Conservation (phyloP, 2,113 vertebrate genomes). For the Enhydra lutris region DNA sequence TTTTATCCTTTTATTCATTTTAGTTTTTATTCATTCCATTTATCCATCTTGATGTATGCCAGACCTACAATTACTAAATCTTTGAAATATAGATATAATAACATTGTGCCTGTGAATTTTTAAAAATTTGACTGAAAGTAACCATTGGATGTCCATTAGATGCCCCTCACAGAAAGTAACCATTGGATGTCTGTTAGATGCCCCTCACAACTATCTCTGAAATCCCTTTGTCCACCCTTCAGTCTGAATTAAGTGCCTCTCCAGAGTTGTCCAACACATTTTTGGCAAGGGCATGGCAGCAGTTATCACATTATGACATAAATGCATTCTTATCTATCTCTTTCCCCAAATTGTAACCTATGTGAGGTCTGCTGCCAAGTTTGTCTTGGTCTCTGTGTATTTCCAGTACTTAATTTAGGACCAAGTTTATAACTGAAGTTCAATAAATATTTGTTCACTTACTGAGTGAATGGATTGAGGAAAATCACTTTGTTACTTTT, state of each 20-base stretch:
- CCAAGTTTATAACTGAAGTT: neutral
- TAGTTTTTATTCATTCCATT: neutral
- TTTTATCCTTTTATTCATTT: neutral
- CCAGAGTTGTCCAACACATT: neutral
- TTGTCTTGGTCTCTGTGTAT: neutral
- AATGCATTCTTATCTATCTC: neutral
- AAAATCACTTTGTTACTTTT: slow-evolving; percentile 26
- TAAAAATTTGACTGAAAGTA: neutral
- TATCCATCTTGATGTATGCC: neutral
- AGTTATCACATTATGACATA: neutral
- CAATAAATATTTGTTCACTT: neutral
- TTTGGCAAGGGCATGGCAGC: neutral
- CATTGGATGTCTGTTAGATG: neutral
- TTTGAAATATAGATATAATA: neutral
- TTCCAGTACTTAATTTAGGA: neutral
- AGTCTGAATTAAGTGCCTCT: neutral
- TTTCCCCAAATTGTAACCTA: neutral
- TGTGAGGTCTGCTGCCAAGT: neutral
- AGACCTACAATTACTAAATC: neutral
- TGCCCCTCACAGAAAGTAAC: neutral
- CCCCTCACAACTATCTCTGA: neutral
- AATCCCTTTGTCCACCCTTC: neutral
- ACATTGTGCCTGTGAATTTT: neutral
- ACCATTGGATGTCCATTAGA: neutral
- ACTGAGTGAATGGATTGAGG: neutral